Evolutionary conservation across 2,888 invertebrate genomes (phyloP).

Genomic region (Agrotis exclamationis): DNA sequence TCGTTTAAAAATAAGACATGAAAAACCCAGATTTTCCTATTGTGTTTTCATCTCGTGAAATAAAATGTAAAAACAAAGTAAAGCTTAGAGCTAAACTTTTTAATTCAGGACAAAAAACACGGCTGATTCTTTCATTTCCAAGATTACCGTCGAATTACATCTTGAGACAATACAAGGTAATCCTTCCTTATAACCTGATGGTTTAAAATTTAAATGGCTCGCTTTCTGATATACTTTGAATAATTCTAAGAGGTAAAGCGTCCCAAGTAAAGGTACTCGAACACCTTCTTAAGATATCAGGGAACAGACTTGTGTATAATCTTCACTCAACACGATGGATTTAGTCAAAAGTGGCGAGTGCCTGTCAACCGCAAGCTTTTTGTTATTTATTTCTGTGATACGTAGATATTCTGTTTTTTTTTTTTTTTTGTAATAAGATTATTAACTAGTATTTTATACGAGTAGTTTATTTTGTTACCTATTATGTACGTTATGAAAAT

Average conservation of each 20-base stretch:
- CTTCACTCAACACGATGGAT: slow-evolving; percentile 47
- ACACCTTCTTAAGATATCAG: slow-evolving; percentile 48
- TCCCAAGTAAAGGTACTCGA: slow-evolving; percentile 39
- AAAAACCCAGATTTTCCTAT: background rate
- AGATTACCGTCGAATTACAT: slow-evolving; percentile 28
- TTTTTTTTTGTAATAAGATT: too few relatives aligned
- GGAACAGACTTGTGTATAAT: slow-evolving; percentile 56
- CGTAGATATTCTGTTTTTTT: too few relatives aligned
- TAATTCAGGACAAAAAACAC: slow-evolving; percentile 5
- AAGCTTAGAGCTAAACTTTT: slow-evolving; percentile 15
- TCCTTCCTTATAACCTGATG: slow-evolving; percentile 31
- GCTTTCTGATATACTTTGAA: slow-evolving; percentile 52
- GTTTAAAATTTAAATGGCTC: slow-evolving; percentile 48
- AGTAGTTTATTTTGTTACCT: too few relatives aligned
- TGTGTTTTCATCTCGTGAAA: background rate
- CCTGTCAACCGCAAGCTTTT: background rate
- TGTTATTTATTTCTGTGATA: too few relatives aligned
- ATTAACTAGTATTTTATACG: too few relatives aligned
- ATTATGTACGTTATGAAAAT: too few relatives aligned
- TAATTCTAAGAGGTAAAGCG: slow-evolving; percentile 50
- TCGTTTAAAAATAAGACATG: too few relatives aligned
- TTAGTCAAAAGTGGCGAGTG: slow-evolving; percentile 23
- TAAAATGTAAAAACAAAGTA: slow-evolving; percentile 1
- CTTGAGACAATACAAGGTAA: slow-evolving; percentile 43
- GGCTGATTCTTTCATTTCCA: slow-evolving; percentile 4